Evolutionary conservation across 2,888 invertebrate genomes (phyloP), one percentile per base, ranked within the genome.

Genomic region (Thumatha senex): DNA sequence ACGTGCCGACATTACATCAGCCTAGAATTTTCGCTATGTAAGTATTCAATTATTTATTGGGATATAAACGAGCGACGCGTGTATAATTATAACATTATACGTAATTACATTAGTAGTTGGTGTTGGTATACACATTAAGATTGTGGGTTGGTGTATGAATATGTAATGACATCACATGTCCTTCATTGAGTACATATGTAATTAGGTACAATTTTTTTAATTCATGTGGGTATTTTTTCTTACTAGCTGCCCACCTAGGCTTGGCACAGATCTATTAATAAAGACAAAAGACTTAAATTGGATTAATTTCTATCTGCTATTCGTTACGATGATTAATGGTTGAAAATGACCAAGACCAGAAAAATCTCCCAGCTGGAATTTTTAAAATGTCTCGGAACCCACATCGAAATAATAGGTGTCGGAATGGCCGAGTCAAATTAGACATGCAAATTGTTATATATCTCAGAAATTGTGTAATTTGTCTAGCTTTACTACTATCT

Each of bases 121-220:
- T 24, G 18, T n/a, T n/a, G n/a, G n/a, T n/a, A n/a, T n/a, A 13
- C 24, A 34, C 34, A n/a, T 46, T 40, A 34, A 11, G 24, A 40
- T 33, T 40, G 4, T 15, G 24, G 33, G 46, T 46, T 24, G 46
- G 40, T 46, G 46, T 40, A 40, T 34, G 40, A 40, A 46, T 33
- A 46, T 34, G 2, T 24, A 46, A 46, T 46, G 40, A 40, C 46
- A 33, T 46, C 46, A 46, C 13, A 40, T 24, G 34, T 40, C 46
- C 46, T 46, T 40, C 40, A 18, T 7, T 33, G 11, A 31, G n/a
- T 14, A 14, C n/a, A 10, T 31, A 39, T 12, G 33, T 43, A 34
- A 34, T 43, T 43, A 15, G n/a, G 15, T 33, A 15, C n/a, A 15
- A 33, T 42, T 33, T 42, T 42, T 33, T n/a, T 33, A 33, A 14